Evolutionary conservation across 1,140 invertebrate genomes (phyloP).

Genomic region (Nylanderia fulva): DNA sequence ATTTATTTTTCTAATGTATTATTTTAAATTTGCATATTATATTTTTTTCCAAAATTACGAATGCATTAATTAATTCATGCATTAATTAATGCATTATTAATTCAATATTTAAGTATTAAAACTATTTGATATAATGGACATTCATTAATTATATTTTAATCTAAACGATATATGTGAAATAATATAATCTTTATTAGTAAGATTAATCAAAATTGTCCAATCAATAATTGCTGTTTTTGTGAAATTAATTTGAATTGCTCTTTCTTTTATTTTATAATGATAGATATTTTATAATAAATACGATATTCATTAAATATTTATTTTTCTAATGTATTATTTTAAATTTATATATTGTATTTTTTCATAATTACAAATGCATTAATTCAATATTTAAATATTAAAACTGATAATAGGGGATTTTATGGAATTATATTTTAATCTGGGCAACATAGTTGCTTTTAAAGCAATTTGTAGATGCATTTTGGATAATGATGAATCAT

Average conservation of each 20-base stretch:
- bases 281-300: neutral
- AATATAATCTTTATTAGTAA: too few species aligned
- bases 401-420: too few species aligned
- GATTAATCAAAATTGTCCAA: too few species aligned
- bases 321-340: neutral
- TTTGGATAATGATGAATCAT: slow-evolving; percentile 24
- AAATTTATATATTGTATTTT: neutral
- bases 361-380: neutral
- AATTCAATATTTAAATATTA: neutral
- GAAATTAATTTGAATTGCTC: neutral
- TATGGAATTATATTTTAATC: slow-evolving; percentile 7
- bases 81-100: too few species aligned
- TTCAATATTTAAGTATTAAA: neutral
- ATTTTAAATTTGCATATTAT: neutral
- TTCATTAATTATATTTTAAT: slow-evolving; percentile 11
- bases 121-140: too few species aligned
- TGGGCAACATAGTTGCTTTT: neutral
- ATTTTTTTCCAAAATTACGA: neutral
- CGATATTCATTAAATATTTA: neutral
- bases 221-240: slow-evolving; percentile 3
- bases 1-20: neutral
- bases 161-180: slow-evolving; percentile 3
- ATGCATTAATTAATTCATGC: too few species aligned
- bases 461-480: neutral
- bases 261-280: neutral